A percentile compares a stretch with the other conserved stretches of the same genome.
Evolutionary conservation across 2,113 vertebrate species (phyloP).

Genomic region (Gymnobelideus leadbeateri): DNA sequence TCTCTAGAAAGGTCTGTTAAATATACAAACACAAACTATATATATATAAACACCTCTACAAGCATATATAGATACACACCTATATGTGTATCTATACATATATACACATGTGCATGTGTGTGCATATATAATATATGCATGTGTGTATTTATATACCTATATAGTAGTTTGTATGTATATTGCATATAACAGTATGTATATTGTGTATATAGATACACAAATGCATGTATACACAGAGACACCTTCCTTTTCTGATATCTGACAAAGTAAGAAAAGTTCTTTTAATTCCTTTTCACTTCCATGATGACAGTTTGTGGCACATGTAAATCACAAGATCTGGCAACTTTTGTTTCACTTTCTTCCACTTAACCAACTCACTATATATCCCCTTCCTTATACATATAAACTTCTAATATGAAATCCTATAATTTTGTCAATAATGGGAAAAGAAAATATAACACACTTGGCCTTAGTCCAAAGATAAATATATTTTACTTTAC

Average conservation of each 20-base stretch:
- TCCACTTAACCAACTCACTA: neutral
- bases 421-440: conserved; percentile 12
- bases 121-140: neutral
- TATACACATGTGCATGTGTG: accelerated
- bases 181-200: too few relatives aligned
- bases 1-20: neutral
- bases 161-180: neutral
- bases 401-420: neutral
- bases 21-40: neutral
- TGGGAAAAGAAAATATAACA: neutral
- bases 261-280: neutral
- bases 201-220: neutral
- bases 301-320: neutral
- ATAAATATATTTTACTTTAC: neutral
- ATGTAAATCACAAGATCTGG: neutral
- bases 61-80: too few relatives aligned
- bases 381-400: neutral
- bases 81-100: neutral
- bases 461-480: conserved; percentile 9
- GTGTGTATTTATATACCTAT: neutral
- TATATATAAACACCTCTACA: neutral
- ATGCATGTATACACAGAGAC: neutral
- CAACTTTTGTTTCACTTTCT: neutral
- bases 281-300: neutral
- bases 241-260: neutral